A percentile compares a stretch with the other conserved stretches of the same genome.
Conservation (phyloP, 2,113 vertebrate genomes). For the Murina feae region DNA sequence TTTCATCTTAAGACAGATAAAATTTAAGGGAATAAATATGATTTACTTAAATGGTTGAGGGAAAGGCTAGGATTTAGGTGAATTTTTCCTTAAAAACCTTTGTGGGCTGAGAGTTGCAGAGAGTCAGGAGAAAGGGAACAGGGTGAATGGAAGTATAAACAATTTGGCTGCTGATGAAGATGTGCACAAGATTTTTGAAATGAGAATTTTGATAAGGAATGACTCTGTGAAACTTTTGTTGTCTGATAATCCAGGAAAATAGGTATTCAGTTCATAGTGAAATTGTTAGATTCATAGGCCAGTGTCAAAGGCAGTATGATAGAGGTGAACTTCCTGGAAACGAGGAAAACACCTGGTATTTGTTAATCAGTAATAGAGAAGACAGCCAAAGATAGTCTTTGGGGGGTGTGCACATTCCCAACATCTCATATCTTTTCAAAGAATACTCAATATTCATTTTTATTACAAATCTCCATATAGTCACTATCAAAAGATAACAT, state of each 20-base stretch:
- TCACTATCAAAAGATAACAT: background rate
- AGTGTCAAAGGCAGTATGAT: background rate
- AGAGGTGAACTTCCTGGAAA: background rate
- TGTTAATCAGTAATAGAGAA: background rate
- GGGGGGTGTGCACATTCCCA: background rate
- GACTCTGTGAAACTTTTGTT: background rate
- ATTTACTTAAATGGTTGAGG: background rate
- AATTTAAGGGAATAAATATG: background rate
- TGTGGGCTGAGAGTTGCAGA: background rate
- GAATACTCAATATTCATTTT: background rate
- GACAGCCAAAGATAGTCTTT: background rate
- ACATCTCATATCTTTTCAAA: background rate
- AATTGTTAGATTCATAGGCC: background rate
- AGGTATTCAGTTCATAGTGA: background rate
- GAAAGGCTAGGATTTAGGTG: background rate
- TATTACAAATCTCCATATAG: background rate
- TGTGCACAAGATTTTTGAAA: background rate
- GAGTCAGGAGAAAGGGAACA: rapidly evolving
- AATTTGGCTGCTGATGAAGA: background rate
- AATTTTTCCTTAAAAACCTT: background rate
- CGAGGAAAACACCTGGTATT: background rate
- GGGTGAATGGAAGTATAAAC: rapidly evolving
- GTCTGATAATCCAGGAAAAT: background rate
- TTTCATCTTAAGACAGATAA: background rate
- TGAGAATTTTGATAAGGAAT: background rate